Percentiles rank a stretch among this genome's conserved stretches.
Conservation (phyloP, 2,797 vertebrate genomes). For the Holocentrus rufus region DNA sequence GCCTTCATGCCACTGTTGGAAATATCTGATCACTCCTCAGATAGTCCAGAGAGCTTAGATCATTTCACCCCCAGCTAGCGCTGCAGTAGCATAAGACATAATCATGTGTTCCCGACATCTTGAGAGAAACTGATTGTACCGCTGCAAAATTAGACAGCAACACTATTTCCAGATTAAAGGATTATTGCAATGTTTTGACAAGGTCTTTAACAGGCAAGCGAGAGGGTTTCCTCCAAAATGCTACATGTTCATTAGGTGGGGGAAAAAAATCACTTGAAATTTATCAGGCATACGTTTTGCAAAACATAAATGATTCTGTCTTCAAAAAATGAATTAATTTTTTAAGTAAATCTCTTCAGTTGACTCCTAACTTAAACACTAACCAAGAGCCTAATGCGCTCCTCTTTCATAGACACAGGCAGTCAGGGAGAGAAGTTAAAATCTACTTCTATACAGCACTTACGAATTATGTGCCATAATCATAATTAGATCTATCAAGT, state of each 20-base stretch:
- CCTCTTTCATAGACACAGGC: too few relatives aligned
- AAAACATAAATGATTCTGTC: too few relatives aligned
- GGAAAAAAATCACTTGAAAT: too few relatives aligned
- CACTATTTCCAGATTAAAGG: conserved; percentile 15
- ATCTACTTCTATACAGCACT: not conserved
- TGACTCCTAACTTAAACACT: too few relatives aligned
- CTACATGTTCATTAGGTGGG: too few relatives aligned
- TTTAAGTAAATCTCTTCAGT: too few relatives aligned
- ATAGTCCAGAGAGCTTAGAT: conserved; percentile 35
- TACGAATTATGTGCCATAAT: not conserved
- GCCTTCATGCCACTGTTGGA: conserved; percentile 58
- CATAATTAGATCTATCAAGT: not conserved
- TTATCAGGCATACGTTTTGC: too few relatives aligned
- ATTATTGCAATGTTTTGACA: not conserved
- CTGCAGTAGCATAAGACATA: conserved; percentile 15
- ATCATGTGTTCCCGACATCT: conserved; percentile 14
- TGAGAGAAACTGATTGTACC: conserved; percentile 1
- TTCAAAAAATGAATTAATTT: too few relatives aligned
- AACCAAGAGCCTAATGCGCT: too few relatives aligned
- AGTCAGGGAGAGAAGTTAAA: too few relatives aligned
- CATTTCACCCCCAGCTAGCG: conserved; percentile 28
- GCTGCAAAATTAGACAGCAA: not conserved
- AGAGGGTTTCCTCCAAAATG: too few relatives aligned
- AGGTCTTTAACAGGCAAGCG: not conserved
- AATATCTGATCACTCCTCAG: conserved; percentile 68